Conservation (phyloP, 1,140 invertebrate species). For the Mamestra configurata region DNA sequence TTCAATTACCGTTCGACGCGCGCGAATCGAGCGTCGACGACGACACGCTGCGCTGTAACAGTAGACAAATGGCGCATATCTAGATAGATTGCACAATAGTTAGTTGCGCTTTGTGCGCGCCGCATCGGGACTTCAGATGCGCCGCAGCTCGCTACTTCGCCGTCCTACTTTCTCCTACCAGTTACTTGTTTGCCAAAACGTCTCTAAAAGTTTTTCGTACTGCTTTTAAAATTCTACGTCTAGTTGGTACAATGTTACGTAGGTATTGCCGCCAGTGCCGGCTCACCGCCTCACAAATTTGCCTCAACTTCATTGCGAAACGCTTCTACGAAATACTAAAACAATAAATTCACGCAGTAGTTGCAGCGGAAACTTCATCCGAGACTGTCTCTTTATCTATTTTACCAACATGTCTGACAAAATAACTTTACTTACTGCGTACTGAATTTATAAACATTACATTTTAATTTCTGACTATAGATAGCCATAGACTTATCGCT, state of each 20-base stretch:
- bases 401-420: neutral
- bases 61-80: slow-evolving; percentile 11
- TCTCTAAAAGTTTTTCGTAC: slow-evolving; percentile 53
- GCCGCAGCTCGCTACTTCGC: slow-evolving; percentile 8
- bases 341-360: slow-evolving; percentile 39
- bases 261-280: neutral
- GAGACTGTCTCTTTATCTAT: neutral
- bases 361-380: neutral
- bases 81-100: slow-evolving; percentile 7
- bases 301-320: slow-evolving; percentile 45
- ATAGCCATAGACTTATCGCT: neutral
- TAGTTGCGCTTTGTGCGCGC: slow-evolving; percentile 3
- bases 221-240: slow-evolving; percentile 53
- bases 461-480: neutral
- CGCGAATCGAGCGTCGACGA: neutral
- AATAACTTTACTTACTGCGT: neutral
- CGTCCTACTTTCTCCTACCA: slow-evolving; percentile 49
- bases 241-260: slow-evolving; percentile 39
- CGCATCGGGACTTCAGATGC: slow-evolving; percentile 31
- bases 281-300: slow-evolving; percentile 52
- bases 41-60: no score
- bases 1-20: slow-evolving; percentile 6
- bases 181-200: slow-evolving; percentile 61
- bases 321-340: slow-evolving; percentile 13
- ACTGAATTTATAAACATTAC: neutral